These are phyloP conservation scores for Rhodophaea formosa DNA, from an alignment of 2,888 invertebrate genomes.

Conservation along the genomic window DNA sequence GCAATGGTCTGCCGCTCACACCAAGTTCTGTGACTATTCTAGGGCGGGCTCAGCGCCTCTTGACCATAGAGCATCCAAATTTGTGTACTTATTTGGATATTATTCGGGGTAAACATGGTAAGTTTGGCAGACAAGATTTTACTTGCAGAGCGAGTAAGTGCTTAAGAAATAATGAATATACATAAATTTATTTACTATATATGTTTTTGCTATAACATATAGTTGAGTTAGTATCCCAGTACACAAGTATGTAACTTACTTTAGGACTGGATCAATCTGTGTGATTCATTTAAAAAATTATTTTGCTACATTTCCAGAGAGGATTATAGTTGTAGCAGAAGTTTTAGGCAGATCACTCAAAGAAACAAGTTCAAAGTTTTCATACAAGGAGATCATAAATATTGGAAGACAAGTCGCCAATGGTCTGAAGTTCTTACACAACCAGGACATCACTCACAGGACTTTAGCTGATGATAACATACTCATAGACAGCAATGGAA, in stretches of 20 bases:
- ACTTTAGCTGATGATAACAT: slow-evolving; percentile 92
- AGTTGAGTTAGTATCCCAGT: too few species aligned
- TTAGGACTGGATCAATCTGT: too few species aligned
- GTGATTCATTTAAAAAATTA: too few species aligned
- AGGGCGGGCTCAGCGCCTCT: slow-evolving; percentile 91
- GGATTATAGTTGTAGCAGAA: slow-evolving; percentile 91
- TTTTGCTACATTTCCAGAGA: slow-evolving; percentile 80
- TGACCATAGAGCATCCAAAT: slow-evolving; percentile 88
- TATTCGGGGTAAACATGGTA: slow-evolving; percentile 96
- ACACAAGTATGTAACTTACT: too few species aligned
- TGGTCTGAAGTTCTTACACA: slow-evolving; percentile 87
- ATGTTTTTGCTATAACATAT: too few species aligned
- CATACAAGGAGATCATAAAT: slow-evolving; percentile 77
- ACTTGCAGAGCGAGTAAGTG: background rate
- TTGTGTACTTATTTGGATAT: slow-evolving; percentile 95
- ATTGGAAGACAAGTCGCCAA: slow-evolving; percentile 87
- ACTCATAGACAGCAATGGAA: slow-evolving; percentile 85
- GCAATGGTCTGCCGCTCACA: slow-evolving; percentile 96
- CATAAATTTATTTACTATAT: too few species aligned
- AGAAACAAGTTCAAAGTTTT: slow-evolving; percentile 69
- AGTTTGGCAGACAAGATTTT: slow-evolving; percentile 27
- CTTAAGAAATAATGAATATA: too few species aligned
- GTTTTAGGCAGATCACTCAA: slow-evolving; percentile 85
- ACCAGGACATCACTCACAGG: slow-evolving; percentile 87
- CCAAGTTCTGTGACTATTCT: slow-evolving; percentile 97